Conservation (phyloP, 2,888 invertebrate species). For the Hydrotaea cyrtoneurina region DNA sequence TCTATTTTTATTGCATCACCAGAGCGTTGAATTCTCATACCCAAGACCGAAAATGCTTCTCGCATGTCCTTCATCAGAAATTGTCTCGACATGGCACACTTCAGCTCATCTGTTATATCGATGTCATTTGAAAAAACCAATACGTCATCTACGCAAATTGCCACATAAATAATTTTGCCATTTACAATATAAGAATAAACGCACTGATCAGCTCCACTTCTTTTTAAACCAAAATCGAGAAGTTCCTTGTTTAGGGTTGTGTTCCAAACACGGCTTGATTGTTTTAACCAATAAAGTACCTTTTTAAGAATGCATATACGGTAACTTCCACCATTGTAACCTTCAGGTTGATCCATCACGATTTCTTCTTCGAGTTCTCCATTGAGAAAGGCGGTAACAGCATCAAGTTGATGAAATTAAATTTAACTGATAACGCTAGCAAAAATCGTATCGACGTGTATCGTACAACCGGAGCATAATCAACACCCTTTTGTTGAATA, state of each 20-base stretch:
- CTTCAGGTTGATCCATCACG: slow-evolving; percentile 57
- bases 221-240: slow-evolving; percentile 37
- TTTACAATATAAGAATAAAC: too few relatives aligned
- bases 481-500: slow-evolving; percentile 15
- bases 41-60: slow-evolving; percentile 62
- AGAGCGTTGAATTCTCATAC: slow-evolving; percentile 52
- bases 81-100: background rate
- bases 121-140: slow-evolving; percentile 47
- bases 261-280: slow-evolving; percentile 53
- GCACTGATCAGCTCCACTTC: too few relatives aligned
- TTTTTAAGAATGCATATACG: too few relatives aligned
- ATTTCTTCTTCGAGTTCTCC: slow-evolving; percentile 55
- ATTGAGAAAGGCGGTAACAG: slow-evolving; percentile 60
- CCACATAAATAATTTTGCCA: slow-evolving; percentile 25
- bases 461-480: slow-evolving; percentile 26
- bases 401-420: slow-evolving; percentile 55
- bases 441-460: slow-evolving; percentile 3
- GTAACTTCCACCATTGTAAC: slow-evolving; percentile 46
- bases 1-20: slow-evolving; percentile 58
- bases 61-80: slow-evolving; percentile 3
- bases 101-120: background rate
- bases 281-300: slow-evolving; percentile 43
- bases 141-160: background rate
- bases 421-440: slow-evolving; percentile 7
- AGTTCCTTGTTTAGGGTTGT: slow-evolving; percentile 35